These are phyloP conservation scores for Sebastes schlegelii DNA, from an alignment of 2,113 vertebrate species.

Conservation along the genomic window DNA sequence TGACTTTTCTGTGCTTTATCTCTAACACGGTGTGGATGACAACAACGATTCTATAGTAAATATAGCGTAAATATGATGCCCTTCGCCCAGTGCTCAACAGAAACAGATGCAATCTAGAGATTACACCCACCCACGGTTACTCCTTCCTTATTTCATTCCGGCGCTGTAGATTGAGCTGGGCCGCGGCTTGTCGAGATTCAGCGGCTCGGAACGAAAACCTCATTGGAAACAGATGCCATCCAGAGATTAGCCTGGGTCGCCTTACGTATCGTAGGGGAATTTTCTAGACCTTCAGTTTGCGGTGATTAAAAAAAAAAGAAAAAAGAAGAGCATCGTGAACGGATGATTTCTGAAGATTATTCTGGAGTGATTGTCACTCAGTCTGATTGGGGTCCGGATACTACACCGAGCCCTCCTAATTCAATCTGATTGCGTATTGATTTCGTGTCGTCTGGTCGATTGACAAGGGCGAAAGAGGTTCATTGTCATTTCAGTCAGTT, in stretches of 20 bases:
- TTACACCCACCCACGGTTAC: slow-evolving; percentile 19
- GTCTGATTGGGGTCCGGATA: slow-evolving; percentile 32
- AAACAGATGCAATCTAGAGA: slow-evolving; percentile 40
- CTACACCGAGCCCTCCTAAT: slow-evolving; percentile 26
- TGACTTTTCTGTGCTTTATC: background rate
- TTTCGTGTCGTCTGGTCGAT: slow-evolving; percentile 43
- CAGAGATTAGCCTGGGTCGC: slow-evolving; percentile 50
- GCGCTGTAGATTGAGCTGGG: slow-evolving; percentile 9
- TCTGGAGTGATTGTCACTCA: slow-evolving; percentile 20
- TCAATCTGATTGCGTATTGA: slow-evolving; percentile 64
- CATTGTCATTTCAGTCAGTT: slow-evolving; percentile 35
- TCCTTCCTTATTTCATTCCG: slow-evolving; percentile 36
- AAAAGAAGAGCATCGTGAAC: background rate
- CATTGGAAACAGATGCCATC: slow-evolving; percentile 54
- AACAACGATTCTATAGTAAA: slow-evolving; percentile 6
- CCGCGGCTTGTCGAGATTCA: slow-evolving; percentile 37
- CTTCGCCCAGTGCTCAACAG: slow-evolving; percentile 18
- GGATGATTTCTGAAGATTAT: slow-evolving; percentile 31
- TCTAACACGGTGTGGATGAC: background rate
- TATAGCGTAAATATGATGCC: slow-evolving; percentile 26
- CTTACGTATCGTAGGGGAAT: background rate
- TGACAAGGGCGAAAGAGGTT: slow-evolving; percentile 40
- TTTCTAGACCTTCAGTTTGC: slow-evolving; percentile 1
- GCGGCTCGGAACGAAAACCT: slow-evolving; percentile 52
- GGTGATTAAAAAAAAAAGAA: background rate